These are phyloP conservation scores for Taxidea taxus DNA, from an alignment of 2,113 vertebrate species.

Conservation along the genomic window DNA sequence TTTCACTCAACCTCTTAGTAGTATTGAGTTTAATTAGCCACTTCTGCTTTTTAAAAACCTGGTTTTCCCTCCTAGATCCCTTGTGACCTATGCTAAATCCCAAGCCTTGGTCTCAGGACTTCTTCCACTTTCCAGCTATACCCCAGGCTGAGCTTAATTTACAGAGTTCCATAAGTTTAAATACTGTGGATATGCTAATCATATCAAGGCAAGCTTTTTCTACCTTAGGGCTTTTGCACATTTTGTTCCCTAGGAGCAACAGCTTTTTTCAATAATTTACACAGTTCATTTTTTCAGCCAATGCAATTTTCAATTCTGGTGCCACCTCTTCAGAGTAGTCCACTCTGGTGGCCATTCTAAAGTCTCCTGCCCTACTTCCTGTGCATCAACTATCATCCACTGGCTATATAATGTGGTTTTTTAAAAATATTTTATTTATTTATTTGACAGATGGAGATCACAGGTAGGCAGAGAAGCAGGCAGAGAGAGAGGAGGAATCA, in stretches of 20 bases:
- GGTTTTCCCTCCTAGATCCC: neutral
- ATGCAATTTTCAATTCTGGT: neutral
- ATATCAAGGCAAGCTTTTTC: neutral
- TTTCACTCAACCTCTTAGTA: neutral
- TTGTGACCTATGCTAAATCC: neutral
- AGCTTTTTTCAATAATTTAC: neutral
- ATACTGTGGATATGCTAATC: neutral
- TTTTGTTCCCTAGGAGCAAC: neutral
- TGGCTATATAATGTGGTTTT: neutral
- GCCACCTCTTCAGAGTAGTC: neutral
- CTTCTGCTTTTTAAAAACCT: neutral
- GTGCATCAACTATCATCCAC: accelerated
- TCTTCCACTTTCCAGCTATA: neutral
- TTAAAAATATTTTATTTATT: too few relatives aligned
- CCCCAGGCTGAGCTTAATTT: neutral
- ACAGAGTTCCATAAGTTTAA: neutral
- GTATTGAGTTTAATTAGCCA: neutral
- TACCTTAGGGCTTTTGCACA: neutral
- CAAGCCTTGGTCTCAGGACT: neutral
- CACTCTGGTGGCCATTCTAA: accelerated
- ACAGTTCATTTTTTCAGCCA: neutral
- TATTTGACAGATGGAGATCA: too few relatives aligned
- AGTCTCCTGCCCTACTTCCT: neutral
- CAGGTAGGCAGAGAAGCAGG: too few relatives aligned
- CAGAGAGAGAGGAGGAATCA: too few relatives aligned